Base-by-base conservation (phyloP, 2,888 invertebrate genomes). In the Lasioglossum malachurum region DNA sequence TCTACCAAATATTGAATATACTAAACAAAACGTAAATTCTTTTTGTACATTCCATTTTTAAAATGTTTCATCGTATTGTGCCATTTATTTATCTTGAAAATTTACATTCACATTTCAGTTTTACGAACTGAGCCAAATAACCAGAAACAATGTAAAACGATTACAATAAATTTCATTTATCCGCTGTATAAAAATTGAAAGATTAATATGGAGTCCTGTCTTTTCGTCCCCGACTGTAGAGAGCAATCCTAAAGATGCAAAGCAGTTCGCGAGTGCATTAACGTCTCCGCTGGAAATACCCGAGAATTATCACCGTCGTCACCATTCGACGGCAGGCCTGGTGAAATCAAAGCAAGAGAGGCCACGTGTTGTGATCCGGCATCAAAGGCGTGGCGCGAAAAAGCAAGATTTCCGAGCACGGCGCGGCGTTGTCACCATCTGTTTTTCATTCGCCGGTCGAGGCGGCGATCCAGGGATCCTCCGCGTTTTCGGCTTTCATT, bases 351-450 rank as follows among this genome's bases (percentile, higher is more conserved):
- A 71, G 75, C 60, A 35, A 60, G 69, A 69, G 72, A 5, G 64
- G 35, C 35, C 53, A 14, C 35, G 79, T 60, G 82, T 64, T 75
- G 12, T 38, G 72, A 69, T 78, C 38, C 79, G 35, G 78, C 80
- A 91, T 90, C 90, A 90, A 90, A 90, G 87, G 88, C 83, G 72
- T 73, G 71, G 81, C 82, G 82, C 82, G 90, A 83, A 87, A 89
- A 80, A 87, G 79, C 71, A 82, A 67, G 73, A 82, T 84, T 84
- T 83, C 84, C 72, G 75, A 73, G 57, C 41, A 82, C 72, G 81
- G 35, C 69, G 69, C 72, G 81, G 35, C 69, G 69, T 79, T 84
- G 84, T 75, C 86, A 82, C 78, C 90, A 91, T 89, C 91, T 91
- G 91, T 89, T 91, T 91, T 89, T 91, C 91, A 91, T 91, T 87